A percentile compares a stretch with the other conserved stretches of the same genome.
These are phyloP conservation scores for Anhinga rufa DNA, from an alignment of 2,113 vertebrate genomes.

Conservation along the genomic window DNA sequence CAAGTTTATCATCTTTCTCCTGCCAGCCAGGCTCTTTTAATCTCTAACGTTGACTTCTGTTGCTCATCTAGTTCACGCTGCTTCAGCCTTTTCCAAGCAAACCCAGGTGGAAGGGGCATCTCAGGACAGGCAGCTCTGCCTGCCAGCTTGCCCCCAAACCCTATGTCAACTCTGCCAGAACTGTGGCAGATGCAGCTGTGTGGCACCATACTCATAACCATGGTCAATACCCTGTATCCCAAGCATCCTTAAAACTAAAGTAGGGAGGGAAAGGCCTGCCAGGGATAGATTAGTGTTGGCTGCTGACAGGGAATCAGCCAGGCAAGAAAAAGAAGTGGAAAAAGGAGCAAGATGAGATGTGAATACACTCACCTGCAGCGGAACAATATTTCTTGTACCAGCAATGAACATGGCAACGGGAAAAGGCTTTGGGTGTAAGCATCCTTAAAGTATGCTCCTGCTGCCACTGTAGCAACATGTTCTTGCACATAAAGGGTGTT, in stretches of 20 bases:
- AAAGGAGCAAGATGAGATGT: neutral
- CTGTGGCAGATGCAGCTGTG: neutral
- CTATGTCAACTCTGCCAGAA: neutral
- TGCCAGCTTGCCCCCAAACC: neutral
- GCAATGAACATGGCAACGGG: neutral
- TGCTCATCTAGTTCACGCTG: neutral
- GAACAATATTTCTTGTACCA: neutral
- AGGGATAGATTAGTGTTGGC: neutral
- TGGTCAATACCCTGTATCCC: neutral
- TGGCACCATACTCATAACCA: neutral
- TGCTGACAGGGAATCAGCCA: neutral
- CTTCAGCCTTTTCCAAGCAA: neutral
- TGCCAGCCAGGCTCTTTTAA: neutral
- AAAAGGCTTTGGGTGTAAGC: neutral
- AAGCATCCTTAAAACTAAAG: neutral
- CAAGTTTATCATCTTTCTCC: constrained; percentile 5
- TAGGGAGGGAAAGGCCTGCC: neutral
- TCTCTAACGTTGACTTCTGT: neutral
- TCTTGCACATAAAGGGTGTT: neutral
- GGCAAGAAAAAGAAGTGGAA: neutral
- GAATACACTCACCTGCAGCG: neutral
- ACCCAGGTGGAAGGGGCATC: neutral
- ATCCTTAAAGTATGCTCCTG: neutral
- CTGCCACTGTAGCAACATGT: neutral
- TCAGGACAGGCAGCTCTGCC: neutral